Base-by-base conservation (phyloP, 2,888 invertebrate species). In the Cantharis flavilabris region DNA sequence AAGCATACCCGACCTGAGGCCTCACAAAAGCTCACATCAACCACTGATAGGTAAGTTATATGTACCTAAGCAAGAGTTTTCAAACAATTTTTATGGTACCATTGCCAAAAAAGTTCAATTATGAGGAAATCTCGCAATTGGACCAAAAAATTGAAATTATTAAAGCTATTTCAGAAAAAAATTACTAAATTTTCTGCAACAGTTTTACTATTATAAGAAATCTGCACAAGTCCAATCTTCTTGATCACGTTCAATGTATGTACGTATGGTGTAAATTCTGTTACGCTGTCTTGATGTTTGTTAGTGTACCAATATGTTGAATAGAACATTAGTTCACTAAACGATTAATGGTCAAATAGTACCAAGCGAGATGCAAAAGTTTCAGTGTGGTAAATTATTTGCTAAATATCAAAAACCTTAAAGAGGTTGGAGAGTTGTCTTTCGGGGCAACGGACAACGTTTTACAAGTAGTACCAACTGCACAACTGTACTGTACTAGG, bases 1-100 rank as follows among this genome's bases (percentile, higher is more conserved):
- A 92, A 95, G 95, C 92, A 93, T 95, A 91, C 95, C 95, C 89
- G 95, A 95, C 90, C 93, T 95, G 89, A 93, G 94, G 90, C 92
- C 93, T 90, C 90, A 90, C 88, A 94, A 93, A 92, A 93, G 89
- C 83, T 86, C 92, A 86, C 94, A 93, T 88, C 94, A 93, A 90
- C 93, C 93, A 87, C 91, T 94, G 86, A 92, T 93, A 90, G 93
- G 93, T 92, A 93, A 93, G 89, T 88, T 84, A 69, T 75, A 81
- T 83, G 83, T 84, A 49, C 49, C 49, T 72, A 69, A 69, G 65
- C 71, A 26, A 23, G 16, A 64, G n/a, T 72, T 64, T 62, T 20
- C 49, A 16, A 11, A 62, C 20, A 20, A 23, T 23, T 16, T 64
- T 73, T 77, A 67, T 62, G 23, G 71, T 73, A 33, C 70, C 62